A percentile compares a stretch with the other conserved stretches of the same genome.
phyloP scores from a whole-genome alignment of 2,113 vertebrate species.

The Trichomycterus rosablanca region DNA sequence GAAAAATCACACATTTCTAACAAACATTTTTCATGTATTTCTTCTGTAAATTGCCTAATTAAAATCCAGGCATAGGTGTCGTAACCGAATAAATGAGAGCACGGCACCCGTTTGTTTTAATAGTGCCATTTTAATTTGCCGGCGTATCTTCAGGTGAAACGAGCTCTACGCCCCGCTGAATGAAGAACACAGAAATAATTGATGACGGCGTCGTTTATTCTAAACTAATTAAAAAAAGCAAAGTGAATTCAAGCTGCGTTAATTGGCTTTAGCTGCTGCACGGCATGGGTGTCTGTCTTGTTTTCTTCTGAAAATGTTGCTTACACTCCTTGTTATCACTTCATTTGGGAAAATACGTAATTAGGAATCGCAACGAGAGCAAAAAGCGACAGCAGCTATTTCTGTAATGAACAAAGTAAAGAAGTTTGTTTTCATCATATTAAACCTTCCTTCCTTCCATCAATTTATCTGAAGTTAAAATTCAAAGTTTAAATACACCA shows the following conservation, averaged over 20 bases:
- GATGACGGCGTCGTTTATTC: conserved; percentile 20
- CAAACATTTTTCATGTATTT: too few species aligned
- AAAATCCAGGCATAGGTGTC: conserved; percentile 5
- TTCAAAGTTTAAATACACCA: too few species aligned
- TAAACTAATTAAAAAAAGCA: conserved; percentile 32
- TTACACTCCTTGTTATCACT: conserved; percentile 4
- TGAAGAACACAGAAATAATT: conserved; percentile 29
- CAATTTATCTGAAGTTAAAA: too few species aligned
- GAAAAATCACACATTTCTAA: too few species aligned
- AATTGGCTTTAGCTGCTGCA: conserved; percentile 10
- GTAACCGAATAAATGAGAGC: conserved; percentile 18
- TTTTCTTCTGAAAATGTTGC: neutral
- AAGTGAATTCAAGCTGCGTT: conserved; percentile 18
- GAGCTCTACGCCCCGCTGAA: conserved; percentile 27
- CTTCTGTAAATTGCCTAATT: conserved; percentile 13
- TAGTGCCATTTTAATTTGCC: conserved; percentile 29
- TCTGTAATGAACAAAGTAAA: neutral
- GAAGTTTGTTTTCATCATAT: too few species aligned
- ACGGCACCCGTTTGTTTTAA: conserved; percentile 27
- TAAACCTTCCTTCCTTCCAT: too few species aligned
- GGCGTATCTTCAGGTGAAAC: conserved; percentile 32
- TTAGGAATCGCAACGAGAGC: neutral
- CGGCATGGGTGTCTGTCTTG: neutral
- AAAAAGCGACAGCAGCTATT: neutral
- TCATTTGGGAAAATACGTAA: neutral